Percentiles rank a stretch among this genome's conserved stretches.
phyloP scores from a whole-genome alignment of 2,113 vertebrate genomes.

The Thomomys bottae region DNA sequence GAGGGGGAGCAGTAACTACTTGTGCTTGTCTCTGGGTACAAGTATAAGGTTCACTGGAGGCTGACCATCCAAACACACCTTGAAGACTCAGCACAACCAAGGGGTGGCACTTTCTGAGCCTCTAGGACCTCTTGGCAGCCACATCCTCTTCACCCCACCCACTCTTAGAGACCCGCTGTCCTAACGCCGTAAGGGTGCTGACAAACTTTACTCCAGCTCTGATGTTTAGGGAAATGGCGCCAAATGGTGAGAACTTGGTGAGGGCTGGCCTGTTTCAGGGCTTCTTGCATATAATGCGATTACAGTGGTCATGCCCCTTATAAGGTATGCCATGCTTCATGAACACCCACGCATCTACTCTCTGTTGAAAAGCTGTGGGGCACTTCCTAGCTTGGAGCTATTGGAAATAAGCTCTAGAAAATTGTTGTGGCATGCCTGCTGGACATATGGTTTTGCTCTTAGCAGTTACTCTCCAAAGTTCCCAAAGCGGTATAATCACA shows the following conservation, averaged over 20 bases:
- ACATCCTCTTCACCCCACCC: background rate
- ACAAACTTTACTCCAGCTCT: background rate
- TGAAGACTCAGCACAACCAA: accelerated
- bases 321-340: no score
- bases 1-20: background rate
- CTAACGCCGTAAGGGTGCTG: background rate
- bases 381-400: background rate
- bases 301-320: no score
- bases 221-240: background rate
- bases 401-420: background rate
- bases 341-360: no score
- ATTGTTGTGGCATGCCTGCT: accelerated
- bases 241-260: background rate
- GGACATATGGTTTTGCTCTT: no score
- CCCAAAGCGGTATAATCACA: no score
- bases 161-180: background rate
- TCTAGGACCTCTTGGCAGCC: background rate
- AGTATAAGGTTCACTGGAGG: background rate
- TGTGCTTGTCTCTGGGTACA: background rate
- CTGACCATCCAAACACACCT: background rate
- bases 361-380: no score
- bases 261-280: background rate
- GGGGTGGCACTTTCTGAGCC: background rate
- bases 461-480: background rate
- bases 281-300: background rate